Conservation (phyloP, 2,888 invertebrate genomes). For the Zootermopsis nevadensis region DNA sequence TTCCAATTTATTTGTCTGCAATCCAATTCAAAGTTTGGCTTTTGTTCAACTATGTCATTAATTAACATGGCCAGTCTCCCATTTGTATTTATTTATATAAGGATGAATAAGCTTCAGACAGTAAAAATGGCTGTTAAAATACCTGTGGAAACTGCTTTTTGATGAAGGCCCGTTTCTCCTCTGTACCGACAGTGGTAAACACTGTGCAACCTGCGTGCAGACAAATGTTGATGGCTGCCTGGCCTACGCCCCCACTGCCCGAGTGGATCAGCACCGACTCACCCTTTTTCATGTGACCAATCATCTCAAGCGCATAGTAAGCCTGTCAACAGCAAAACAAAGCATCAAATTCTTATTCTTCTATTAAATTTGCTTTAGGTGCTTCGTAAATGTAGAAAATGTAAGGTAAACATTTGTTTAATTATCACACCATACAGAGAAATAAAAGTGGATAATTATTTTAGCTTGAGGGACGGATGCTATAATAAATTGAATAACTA, state of each 20-base stretch:
- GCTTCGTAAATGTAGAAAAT: neutral
- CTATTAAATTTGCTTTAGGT: neutral
- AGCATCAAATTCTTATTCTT: neutral
- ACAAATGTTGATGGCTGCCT: too few species aligned
- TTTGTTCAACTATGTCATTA: too few species aligned
- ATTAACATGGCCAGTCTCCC: too few species aligned
- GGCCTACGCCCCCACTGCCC: constrained; percentile 79
- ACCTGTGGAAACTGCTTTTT: constrained; percentile 68
- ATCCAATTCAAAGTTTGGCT: too few species aligned
- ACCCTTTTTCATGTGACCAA: constrained; percentile 66
- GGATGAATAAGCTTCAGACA: too few species aligned
- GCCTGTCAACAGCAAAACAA: constrained; percentile 58
- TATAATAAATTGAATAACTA: too few species aligned
- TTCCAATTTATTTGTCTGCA: too few species aligned
- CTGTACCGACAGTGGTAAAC: too few species aligned
- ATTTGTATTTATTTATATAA: too few species aligned
- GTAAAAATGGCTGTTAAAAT: constrained; percentile 28
- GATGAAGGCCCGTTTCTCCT: constrained; percentile 73
- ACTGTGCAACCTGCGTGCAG: too few species aligned
- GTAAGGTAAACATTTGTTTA: neutral
- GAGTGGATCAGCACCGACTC: constrained; percentile 68
- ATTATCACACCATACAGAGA: neutral
- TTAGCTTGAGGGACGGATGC: too few species aligned
- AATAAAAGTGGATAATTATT: neutral
- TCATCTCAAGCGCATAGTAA: constrained; percentile 69